Base-by-base conservation (phyloP, 1,140 invertebrate species). In the Temnothorax nylanderi region DNA sequence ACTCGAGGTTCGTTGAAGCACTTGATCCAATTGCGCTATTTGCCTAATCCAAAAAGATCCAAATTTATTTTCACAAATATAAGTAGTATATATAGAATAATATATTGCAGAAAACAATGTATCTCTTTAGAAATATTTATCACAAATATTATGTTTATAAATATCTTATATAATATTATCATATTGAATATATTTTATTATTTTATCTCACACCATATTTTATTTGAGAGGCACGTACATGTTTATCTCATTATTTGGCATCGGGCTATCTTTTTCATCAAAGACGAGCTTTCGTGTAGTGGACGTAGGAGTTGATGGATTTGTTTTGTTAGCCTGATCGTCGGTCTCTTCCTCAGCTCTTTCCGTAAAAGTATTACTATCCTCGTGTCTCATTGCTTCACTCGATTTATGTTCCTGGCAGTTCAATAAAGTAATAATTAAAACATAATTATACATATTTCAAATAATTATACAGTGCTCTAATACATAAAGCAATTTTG, bases 251-350 rank as follows among this genome's bases (percentile, higher is more conserved):
- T 88, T 91, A 64, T 91, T 92, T 82, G 85, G 65, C 2, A 78
- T 7, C 4, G 91, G 86, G 67, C 21, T 88, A 74, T 64, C 58
- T 34, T 92, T 86, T 51, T 94, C 92, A 0, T 85, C 67, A 49
- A 93, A 95, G 0, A 92, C 89, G n/a, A 95, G 86, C 86, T 92
- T 93, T 71, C 92, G 91, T 6, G 93, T 95, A 51, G 91, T 94
- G 10, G 85, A 44, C 3, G 32, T 67, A 8, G 71, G 10, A 21
- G 64, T 69, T 56, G 62, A 21, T 1, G 51, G 0, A 37, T 34
- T 11, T 3, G 67, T 11, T 37, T 58, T 51, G 34, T 56, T 64
- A 26, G n/a, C 32, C 0, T 58, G 49, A 65, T 84, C 7, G 6
- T 56, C 18, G 8, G 11, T 16, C n/a, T 67, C 26, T 3, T 87